Percentiles rank a stretch among this genome's conserved stretches.
Conservation (phyloP, 2,888 invertebrate species). For the Apotomis betuletana region DNA sequence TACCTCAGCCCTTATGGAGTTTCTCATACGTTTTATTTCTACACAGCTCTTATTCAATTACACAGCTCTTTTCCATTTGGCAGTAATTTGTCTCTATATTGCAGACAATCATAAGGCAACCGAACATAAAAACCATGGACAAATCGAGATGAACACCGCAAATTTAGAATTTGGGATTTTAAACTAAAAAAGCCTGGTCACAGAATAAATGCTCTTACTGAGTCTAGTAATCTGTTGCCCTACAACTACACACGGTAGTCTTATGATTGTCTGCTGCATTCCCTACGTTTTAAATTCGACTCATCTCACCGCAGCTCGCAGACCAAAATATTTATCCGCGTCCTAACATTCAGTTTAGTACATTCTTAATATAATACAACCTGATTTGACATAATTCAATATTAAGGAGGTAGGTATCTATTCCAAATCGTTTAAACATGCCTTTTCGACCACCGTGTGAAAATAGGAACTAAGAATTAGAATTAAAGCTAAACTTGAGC, state of each 20-base stretch:
- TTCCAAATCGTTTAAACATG: slow-evolving; percentile 20
- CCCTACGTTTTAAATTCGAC: slow-evolving; percentile 16
- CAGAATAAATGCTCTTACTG: too few species aligned
- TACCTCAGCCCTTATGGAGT: not conserved
- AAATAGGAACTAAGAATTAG: slow-evolving; percentile 32
- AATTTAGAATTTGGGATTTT: too few species aligned
- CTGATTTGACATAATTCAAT: slow-evolving; percentile 8
- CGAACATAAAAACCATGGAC: too few species aligned
- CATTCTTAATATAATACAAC: not conserved
- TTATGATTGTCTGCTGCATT: slow-evolving; percentile 20
- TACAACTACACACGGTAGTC: not conserved
- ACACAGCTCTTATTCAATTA: too few species aligned
- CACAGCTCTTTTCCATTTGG: slow-evolving; percentile 48
- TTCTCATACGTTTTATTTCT: not conserved
- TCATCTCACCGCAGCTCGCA: not conserved
- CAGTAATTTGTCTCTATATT: slow-evolving; percentile 46
- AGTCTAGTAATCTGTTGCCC: too few species aligned
- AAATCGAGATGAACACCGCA: too few species aligned
- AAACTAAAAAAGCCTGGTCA: too few species aligned
- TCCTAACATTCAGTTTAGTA: not conserved
- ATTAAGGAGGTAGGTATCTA: not conserved
- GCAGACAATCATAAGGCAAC: slow-evolving; percentile 11
- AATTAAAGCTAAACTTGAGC: slow-evolving; percentile 25
- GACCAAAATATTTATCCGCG: not conserved
- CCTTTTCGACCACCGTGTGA: not conserved